These are phyloP conservation scores for Drosophila ironensis DNA, from an alignment of 1,140 invertebrate genomes.

Conservation along the genomic window DNA sequence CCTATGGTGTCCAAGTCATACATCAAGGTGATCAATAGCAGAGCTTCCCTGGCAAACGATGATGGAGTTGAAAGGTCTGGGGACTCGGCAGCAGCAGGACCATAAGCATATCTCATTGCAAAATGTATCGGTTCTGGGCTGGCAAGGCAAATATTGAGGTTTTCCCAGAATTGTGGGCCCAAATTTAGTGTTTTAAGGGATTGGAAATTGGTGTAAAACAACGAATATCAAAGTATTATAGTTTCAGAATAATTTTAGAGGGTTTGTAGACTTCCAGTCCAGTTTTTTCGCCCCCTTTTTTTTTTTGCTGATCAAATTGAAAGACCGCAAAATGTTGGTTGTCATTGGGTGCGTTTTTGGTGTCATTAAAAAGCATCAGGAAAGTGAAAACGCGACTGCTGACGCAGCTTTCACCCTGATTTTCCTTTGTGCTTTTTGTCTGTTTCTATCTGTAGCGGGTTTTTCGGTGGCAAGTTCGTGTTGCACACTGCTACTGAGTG, in stretches of 20 bases:
- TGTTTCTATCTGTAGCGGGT: background rate
- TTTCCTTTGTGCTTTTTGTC: background rate
- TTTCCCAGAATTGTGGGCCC: too few species aligned
- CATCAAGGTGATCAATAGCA: constrained; percentile 44
- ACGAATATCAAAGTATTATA: too few species aligned
- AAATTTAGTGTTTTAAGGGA: too few species aligned
- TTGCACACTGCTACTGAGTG: constrained; percentile 17
- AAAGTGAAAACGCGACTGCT: constrained; percentile 69
- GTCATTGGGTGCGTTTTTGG: constrained; percentile 39
- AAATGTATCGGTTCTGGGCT: background rate
- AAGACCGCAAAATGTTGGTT: constrained; percentile 49
- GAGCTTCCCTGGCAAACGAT: constrained; percentile 38
- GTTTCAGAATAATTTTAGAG: too few species aligned
- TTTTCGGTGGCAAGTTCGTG: constrained; percentile 7
- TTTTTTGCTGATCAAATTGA: constrained; percentile 29
- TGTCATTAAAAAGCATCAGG: constrained; percentile 64
- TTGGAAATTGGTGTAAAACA: too few species aligned
- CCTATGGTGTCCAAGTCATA: constrained; percentile 26
- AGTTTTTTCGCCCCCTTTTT: background rate
- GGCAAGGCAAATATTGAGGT: background rate
- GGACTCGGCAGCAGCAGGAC: background rate
- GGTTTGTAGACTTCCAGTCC: background rate
- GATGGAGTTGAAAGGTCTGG: constrained; percentile 18
- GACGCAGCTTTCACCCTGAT: constrained; percentile 7
- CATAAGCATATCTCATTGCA: constrained; percentile 21